Evolutionary conservation across 2,797 vertebrate species (phyloP).

Genomic region (Enoplosus armatus): DNA sequence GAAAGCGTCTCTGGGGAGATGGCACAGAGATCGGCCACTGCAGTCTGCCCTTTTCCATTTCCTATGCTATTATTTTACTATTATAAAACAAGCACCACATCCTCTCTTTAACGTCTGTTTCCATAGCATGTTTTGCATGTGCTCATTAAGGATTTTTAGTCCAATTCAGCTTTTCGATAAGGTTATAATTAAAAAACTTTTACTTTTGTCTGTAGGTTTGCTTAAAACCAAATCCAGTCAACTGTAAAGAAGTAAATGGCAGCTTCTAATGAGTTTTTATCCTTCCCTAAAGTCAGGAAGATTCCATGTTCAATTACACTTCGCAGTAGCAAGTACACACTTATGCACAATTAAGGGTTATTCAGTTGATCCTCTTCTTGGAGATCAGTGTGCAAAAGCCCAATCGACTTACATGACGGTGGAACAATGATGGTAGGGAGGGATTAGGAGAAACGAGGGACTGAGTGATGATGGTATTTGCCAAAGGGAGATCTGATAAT

Average conservation of each 20-base stretch:
- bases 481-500: slow-evolving; percentile 26
- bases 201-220: neutral
- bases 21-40: slow-evolving; percentile 6
- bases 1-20: slow-evolving; percentile 34
- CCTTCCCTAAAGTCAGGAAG: neutral
- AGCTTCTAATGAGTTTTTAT: neutral
- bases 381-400: neutral
- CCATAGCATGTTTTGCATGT: neutral
- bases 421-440: neutral
- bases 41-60: slow-evolving; percentile 16
- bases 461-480: slow-evolving; percentile 18
- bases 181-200: neutral
- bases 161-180: neutral
- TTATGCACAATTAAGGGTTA: neutral
- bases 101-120: neutral
- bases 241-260: neutral
- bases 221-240: neutral
- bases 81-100: slow-evolving; percentile 26
- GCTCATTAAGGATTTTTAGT: neutral
- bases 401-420: neutral
- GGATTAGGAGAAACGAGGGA: neutral
- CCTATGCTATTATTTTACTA: neutral
- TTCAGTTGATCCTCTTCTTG: slow-evolving; percentile 1
- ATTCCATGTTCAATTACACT: neutral
- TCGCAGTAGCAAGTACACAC: slow-evolving; percentile 4